Evolutionary conservation across 2,797 vertebrate species (phyloP), one percentile per base, ranked within the genome.

Genomic region (Champsocephalus gunnari): DNA sequence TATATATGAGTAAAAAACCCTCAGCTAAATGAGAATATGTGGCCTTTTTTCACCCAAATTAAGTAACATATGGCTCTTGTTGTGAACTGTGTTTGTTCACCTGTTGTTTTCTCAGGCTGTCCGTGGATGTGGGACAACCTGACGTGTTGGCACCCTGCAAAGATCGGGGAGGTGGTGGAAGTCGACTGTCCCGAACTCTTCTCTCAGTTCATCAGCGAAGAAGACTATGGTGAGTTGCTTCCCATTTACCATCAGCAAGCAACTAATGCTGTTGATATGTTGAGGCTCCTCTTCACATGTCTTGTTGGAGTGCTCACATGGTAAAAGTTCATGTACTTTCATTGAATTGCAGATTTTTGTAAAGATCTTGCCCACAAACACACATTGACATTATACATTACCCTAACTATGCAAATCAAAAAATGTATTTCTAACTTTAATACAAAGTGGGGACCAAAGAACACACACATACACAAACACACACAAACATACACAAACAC

Each of bases 101-200:
- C n/a, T 53, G 68, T 48, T 9, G 16, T 74, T 50, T 77, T 74
- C 65, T 21, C 81, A 98, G 98, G 93, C 45, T 99, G 98, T 80
- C 95, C 95, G 0, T 96, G 96, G 89, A 96, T 98, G 94, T 99
- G 98, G 98, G 98, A 99, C 90, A 99, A 99, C 43, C 94, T 99
- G 86, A 98, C 98, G 0, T 99, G 98, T 57, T 99, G 98, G 98
- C 94, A 96, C 89, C 94, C 96, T 0, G 96, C 97, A 16, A 92
- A 73, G 0, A 81, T 98, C 2, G 98, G 98, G 0, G 96, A 98
- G 61, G 95, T 97, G 0, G 95, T 96, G 9, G 93, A 94, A 48
- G 96, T 98, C 80, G 96, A 88, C 88, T 99, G 98, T 82, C 98
- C 98, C 0, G 96, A 96, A 6, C 91, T 99, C 70, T 99, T 99